Percentiles rank a stretch among this genome's conserved stretches.
Conservation (phyloP, 2,113 vertebrate species). For the Onychostruthus taczanowskii region DNA sequence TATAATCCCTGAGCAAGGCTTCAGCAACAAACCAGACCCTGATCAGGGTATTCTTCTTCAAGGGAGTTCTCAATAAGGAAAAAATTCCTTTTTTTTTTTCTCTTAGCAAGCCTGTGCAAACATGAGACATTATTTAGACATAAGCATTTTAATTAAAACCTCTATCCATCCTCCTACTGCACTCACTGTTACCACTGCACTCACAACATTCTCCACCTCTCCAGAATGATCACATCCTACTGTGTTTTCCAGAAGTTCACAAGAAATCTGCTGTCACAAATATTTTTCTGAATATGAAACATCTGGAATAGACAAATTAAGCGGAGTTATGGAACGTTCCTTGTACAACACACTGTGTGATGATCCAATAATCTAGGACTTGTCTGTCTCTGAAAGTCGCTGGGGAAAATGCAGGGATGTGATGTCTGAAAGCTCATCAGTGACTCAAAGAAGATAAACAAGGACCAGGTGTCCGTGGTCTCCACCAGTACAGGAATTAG, state of each 20-base stretch:
- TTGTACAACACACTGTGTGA: not conserved
- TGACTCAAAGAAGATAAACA: slow-evolving; percentile 27
- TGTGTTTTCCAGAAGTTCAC: not conserved
- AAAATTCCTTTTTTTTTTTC: not conserved
- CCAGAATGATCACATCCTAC: not conserved
- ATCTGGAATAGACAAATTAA: not conserved
- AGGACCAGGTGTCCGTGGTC: not conserved
- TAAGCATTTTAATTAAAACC: not conserved
- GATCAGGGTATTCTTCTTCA: not conserved
- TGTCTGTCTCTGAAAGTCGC: not conserved
- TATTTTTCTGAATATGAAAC: not conserved
- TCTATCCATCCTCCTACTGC: not conserved
- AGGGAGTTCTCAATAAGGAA: not conserved
- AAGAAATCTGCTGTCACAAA: not conserved
- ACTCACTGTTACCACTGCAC: not conserved
- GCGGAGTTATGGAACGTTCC: not conserved
- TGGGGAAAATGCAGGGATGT: not conserved
- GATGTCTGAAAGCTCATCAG: not conserved
- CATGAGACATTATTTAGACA: not conserved
- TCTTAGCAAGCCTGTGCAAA: not conserved
- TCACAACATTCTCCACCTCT: not conserved
- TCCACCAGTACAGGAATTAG: slow-evolving; percentile 10
- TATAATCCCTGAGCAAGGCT: not conserved
- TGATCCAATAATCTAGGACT: not conserved
- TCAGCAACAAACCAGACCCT: not conserved